Evolutionary conservation across 2,797 vertebrate genomes (phyloP), one percentile per base, ranked within the genome.

Genomic region (Pitangus sulphuratus): DNA sequence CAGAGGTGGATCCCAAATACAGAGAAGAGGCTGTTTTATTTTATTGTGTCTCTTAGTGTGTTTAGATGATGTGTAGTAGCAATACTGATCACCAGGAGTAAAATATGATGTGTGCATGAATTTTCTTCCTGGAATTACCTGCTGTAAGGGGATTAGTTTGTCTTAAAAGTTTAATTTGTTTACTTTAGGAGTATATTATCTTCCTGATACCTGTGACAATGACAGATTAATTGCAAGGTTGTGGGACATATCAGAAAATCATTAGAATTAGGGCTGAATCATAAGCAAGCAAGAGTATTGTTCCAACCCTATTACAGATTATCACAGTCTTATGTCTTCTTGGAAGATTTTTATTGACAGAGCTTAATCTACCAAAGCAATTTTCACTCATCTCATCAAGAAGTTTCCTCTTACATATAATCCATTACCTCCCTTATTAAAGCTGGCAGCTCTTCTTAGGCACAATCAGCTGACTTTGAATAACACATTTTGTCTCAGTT

Each of bases 301-400:
- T 90, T 86, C 77, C 83, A 90, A 15, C 58, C 20, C 44, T 78
- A 24, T 91, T 88, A 88, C 33, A 79, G 79, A 88, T 91, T 94
- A 83, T 88, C 74, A 87, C 42, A 48, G 75, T 58, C 19, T 95
- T 90, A 61, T 26, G 57, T 64, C 53, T 75, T 91, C 66, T 83
- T 93, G 75, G 81, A 90, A 75, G 64, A 62, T 85, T 90, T 95
- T 94, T 80, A 93, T 87, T 95, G 90, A 93, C 57, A 70, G 80
- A 90, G 15, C 53, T 91, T 93, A 90, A 94, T 82, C 93, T 94
- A 79, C 74, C 85, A 90, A 76, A 92, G 85, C 82, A 93, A 75
- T 94, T 92, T 87, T 87, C 74, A 87, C 74, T 71, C 85, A 42
- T 83, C 78, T 92, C 91, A 87, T 96, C 80, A 65, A 87, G 82